phyloP scores from a whole-genome alignment of 1,140 invertebrate species.

The Acromyrmex heyeri region DNA sequence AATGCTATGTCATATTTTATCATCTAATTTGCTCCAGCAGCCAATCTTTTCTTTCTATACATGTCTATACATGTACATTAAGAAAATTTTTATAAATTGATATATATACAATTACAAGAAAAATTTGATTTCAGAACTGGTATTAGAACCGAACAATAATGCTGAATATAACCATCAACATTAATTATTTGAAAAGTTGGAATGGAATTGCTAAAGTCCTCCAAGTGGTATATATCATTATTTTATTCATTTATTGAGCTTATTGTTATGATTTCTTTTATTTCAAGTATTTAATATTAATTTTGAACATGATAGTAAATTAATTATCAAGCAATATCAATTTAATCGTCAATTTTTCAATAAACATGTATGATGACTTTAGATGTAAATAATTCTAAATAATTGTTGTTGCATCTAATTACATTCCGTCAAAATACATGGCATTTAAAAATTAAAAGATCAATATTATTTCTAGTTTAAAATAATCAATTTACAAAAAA shows the following conservation, averaged over 20 bases:
- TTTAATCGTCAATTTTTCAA: neutral
- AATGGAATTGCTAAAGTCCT: constrained; percentile 91
- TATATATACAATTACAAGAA: neutral
- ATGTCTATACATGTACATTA: too few relatives aligned
- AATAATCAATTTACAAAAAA: neutral
- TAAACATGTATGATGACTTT: neutral
- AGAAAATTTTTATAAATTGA: neutral
- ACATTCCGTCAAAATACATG: neutral
- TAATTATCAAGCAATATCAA: neutral
- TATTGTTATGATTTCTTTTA: neutral
- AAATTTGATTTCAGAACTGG: neutral
- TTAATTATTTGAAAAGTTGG: constrained; percentile 91
- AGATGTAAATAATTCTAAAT: neutral
- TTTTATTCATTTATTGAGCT: neutral
- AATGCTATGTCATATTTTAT: too few relatives aligned
- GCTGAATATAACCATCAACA: constrained; percentile 91
- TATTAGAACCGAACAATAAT: constrained; percentile 87
- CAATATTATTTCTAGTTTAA: neutral
- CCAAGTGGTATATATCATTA: constrained; percentile 88
- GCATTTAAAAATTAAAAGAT: neutral
- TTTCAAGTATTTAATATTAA: neutral
- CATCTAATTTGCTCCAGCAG: too few relatives aligned
- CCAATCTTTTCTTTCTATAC: too few relatives aligned
- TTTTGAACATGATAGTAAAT: neutral
- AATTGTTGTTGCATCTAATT: neutral